Base-by-base conservation (phyloP, 2,113 vertebrate species). In the Diadophis punctatus region DNA sequence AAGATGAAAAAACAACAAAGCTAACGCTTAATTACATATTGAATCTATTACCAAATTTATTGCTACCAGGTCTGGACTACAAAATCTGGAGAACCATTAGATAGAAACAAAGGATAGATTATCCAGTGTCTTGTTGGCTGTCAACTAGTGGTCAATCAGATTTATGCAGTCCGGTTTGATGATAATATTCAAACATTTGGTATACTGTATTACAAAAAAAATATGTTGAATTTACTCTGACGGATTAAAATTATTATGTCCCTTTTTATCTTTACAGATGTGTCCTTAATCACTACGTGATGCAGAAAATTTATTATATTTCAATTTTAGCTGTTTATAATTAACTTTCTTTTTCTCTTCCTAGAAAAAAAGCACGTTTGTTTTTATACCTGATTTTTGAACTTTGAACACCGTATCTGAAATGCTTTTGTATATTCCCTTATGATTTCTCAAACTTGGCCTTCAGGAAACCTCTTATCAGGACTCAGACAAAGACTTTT, bases 1-100 rank as follows among this genome's bases (percentile, higher is more conserved):
- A 51, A 8, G 0, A 1, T 0, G 3, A 55, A 25, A 12, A 3
- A 0, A 1, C 34, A 46, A 39, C 8, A 86, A 53, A 74, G 0
- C 49, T 84, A 85, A 58, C 22, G 4, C 34, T 8, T 68, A 51
- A 46, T 34, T 23, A 86, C 27, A 53, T 25, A 8, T 20, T 63
- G 34, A 9, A 16, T 60, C 60, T 46, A 91, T 49, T n/a, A 56
- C 5, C 23, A 22, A 87, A 74, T 0, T 43, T 39, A 80, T 22
- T 80, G 74, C 34, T 43, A 80, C 8, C 34, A 80, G 74, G 18
- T 3, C 3, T 80, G 74, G 74, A 43, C 8, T 80, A 9, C 18
- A 80, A 22, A 80, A 43, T 80, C 34, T 80, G 74, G 34, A 18
- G 18, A 22, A 80, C 8, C 74, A 80, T 34, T 22, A 80, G 34